phyloP scores from a whole-genome alignment of 2,113 vertebrate species.

The Pterocles orientalis region DNA sequence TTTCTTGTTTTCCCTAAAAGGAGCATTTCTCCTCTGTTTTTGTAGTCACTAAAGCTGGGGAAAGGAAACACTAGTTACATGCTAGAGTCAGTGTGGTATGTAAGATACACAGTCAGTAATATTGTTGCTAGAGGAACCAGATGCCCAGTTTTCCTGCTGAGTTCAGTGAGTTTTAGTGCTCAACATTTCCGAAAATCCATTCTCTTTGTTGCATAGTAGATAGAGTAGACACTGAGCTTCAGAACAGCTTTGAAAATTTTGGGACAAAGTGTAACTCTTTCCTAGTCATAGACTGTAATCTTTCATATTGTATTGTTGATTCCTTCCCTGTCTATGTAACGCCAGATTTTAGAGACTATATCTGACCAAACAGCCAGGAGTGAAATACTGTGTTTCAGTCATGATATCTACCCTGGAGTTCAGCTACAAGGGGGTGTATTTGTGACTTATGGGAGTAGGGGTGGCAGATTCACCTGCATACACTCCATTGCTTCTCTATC shows the following conservation, averaged over 20 bases:
- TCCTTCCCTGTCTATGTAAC: not conserved
- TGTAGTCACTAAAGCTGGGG: not conserved
- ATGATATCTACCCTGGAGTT: not conserved
- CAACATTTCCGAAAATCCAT: not conserved
- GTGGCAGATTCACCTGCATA: not conserved
- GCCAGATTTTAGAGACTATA: not conserved
- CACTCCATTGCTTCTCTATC: not conserved
- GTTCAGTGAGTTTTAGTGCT: not conserved
- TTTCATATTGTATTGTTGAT: not conserved
- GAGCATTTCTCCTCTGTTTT: not conserved
- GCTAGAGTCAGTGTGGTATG: not conserved
- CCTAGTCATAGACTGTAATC: not conserved
- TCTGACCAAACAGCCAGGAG: not conserved
- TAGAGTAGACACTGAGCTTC: not conserved
- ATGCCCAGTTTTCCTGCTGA: not conserved
- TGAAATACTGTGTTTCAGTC: not conserved
- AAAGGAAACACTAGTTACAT: not conserved
- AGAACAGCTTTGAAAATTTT: not conserved
- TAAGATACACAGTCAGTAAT: not conserved
- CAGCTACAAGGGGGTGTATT: no score
- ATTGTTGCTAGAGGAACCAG: not conserved
- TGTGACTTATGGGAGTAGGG: not conserved
- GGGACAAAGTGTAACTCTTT: not conserved
- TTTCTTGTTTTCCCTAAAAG: not conserved
- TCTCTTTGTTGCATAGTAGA: not conserved